Conservation (phyloP, 2,113 vertebrate species). For the Entelurus aequoreus region DNA sequence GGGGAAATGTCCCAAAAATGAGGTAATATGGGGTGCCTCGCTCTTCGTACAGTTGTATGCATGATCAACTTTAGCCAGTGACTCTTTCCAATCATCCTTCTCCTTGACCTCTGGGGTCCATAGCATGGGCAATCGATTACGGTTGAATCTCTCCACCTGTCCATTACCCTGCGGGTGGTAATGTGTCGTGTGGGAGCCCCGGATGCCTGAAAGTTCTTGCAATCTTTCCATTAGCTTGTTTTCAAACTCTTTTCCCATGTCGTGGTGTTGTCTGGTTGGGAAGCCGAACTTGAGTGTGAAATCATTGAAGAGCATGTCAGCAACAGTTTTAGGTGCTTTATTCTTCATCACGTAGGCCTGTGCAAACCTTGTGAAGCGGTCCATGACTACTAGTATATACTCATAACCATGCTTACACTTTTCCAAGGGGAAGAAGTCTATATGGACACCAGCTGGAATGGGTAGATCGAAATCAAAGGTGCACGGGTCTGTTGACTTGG, state of each 20-base stretch:
- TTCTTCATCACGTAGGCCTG: not conserved
- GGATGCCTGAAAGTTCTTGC: too few relatives aligned
- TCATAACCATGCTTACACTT: conserved; percentile 1
- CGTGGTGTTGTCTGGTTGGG: not conserved
- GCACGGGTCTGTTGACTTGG: not conserved
- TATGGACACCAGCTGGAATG: not conserved
- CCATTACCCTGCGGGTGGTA: too few relatives aligned
- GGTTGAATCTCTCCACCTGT: too few relatives aligned
- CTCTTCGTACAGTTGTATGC: too few relatives aligned
- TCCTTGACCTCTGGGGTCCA: too few relatives aligned
- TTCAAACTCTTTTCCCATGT: conserved; percentile 8
- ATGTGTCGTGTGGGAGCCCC: too few relatives aligned
- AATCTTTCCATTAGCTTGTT: not conserved
- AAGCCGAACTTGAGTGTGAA: not conserved
- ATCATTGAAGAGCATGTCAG: not conserved
- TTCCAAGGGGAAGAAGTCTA: not conserved
- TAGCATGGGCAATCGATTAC: too few relatives aligned
- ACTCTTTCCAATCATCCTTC: too few relatives aligned
- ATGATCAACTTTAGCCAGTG: too few relatives aligned
- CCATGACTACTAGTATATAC: conserved; percentile 3
- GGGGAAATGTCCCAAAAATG: too few relatives aligned
- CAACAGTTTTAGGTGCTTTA: not conserved
- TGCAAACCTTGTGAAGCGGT: conserved; percentile 2
- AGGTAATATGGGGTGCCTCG: too few relatives aligned
- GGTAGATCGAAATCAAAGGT: not conserved